Base-by-base conservation (phyloP, 2,797 vertebrate genomes). In the Chrosomus eos region DNA sequence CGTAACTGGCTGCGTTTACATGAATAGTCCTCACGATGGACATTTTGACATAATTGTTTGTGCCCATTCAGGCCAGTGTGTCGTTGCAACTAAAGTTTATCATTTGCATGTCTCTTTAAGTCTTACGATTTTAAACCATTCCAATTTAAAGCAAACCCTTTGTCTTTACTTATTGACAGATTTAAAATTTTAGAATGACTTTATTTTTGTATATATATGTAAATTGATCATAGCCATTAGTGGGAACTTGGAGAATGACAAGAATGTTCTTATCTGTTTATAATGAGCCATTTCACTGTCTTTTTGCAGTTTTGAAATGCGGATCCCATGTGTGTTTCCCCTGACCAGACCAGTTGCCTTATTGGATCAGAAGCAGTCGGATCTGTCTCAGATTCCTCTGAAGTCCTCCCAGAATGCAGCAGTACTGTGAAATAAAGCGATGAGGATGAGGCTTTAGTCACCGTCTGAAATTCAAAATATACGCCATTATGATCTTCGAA, bases 361-460 rank as follows among this genome's bases (percentile, higher is more conserved):
- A 64, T 78, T 79, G 81, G 73, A 81, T 38, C 48, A 81, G 73
- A 28, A 80, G 53, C 71, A 60, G 80, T n/a, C 3, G 14, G 74
- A 58, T 73, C 77, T 67, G 72, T 78, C 40, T 21, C 51, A 4
- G 80, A 43, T 76, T 8, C 67, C 28, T 81, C 21, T 33, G 67
- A 82, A 62, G 80, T 48, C 75, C 33, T 7, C 31, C 48, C 21
- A 70, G 21, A 73, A 51, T 2, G 53, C 80, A 45, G 53, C 70
- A 77, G 75, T 73, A 79, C 81, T 83, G 81, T 79, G 81, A 83
- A 80, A 23, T 60, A 53, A 84, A 58, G 31, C 19, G 14, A 67
- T 67, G 58, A 72, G 76, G 38, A 72, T 43, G 67, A 74, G 70
- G 68, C 60, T 84, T 60, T 51, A 51, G 67, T 66, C 72, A 80